Evolutionary conservation across 2,113 vertebrate species (phyloP), one percentile per base, ranked within the genome.

Genomic region (Oostethus manadensis): DNA sequence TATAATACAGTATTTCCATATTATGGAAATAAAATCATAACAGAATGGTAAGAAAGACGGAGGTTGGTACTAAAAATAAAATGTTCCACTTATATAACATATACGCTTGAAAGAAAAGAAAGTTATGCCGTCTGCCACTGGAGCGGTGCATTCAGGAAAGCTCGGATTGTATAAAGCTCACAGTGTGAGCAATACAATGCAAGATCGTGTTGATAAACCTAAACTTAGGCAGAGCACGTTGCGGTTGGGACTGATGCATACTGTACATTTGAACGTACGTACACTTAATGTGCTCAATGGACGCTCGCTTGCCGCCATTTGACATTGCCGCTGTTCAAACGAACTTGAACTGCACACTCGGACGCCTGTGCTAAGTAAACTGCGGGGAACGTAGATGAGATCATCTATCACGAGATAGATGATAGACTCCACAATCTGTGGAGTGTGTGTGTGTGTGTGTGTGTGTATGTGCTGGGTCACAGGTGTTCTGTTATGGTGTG

Each of bases 201-300:
- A n/a, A n/a, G n/a, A 8, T 38, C 10, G n/a, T 54, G 29, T 8
- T 1, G 18, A 38, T 23, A 38, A 56, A 68, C 47, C 21, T 1
- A 5, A 73, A 63, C n/a, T 23, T 15, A 68, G 60, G 51, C 51
- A 55, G 48, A 1, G 29, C 45, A 62, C 29, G 10, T 43, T 58
- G 29, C 20, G 56, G 56, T 59, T 67, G 57, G 54, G 61, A 82
- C 71, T 54, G 64, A 79, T 67, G 58, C 61, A 73, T 81, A 55
- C 7, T 33, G 29, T 33, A 33, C 8, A 33, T 33, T 33, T 33
- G 2, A 33, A 33, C 47, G 58, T 67, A 56, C 62, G 23, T 60
- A 35, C 63, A 51, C 56, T 66, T 82, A 82, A 85, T 73, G 75
- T 68, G 62, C 43, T 65, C 66, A 82, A 79, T 76, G 62, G 70